Conservation (phyloP, 2,797 vertebrate species). For the Denticeps clupeoides region DNA sequence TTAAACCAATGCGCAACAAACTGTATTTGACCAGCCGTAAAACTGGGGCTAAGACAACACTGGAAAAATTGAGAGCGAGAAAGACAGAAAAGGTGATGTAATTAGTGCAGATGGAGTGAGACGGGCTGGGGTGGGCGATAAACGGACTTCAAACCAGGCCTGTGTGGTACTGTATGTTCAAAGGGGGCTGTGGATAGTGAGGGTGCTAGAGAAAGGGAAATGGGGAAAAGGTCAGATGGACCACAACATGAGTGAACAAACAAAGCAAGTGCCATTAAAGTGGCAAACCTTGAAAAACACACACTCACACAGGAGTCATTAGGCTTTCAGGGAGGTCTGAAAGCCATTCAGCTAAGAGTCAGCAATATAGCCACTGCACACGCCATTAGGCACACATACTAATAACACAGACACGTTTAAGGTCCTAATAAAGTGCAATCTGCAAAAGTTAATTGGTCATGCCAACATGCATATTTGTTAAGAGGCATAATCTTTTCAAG, state of each 20-base stretch:
- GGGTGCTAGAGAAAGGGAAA: neutral
- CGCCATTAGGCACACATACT: neutral
- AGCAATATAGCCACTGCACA: neutral
- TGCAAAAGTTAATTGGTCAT: too few relatives aligned
- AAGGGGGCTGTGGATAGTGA: neutral
- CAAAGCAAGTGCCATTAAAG: slow-evolving; percentile 12
- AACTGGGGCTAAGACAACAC: too few relatives aligned
- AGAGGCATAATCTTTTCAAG: too few relatives aligned
- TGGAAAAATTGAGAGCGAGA: too few relatives aligned
- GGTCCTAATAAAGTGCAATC: too few relatives aligned
- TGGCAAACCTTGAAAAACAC: slow-evolving; percentile 1
- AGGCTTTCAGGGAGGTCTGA: too few relatives aligned
- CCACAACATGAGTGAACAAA: slow-evolving; percentile 12
- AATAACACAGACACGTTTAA: neutral
- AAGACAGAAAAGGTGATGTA: neutral
- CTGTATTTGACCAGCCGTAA: too few relatives aligned
- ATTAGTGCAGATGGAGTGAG: too few relatives aligned
- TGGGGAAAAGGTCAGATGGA: slow-evolving; percentile 13
- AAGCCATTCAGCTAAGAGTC: neutral
- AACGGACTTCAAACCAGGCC: too few relatives aligned
- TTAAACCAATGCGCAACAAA: too few relatives aligned
- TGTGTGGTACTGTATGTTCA: neutral
- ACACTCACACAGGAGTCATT: neutral
- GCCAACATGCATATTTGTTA: too few relatives aligned
- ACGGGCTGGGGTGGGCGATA: too few relatives aligned